Percentiles rank a stretch among this genome's conserved stretches.
phyloP scores from a whole-genome alignment of 2,888 invertebrate species.

The Bombyx huttoni region DNA sequence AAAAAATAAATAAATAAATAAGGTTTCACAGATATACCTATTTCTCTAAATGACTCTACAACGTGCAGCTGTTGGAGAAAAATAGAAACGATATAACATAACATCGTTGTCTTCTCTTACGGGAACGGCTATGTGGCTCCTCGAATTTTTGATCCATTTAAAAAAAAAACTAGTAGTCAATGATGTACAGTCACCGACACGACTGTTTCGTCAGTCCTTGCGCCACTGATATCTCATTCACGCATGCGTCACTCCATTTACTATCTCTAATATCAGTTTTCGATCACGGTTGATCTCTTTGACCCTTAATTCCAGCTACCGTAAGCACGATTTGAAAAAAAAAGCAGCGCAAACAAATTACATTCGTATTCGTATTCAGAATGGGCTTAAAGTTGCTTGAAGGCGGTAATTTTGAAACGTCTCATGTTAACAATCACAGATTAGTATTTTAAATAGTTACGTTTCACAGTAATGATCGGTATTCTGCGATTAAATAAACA shows the following conservation, averaged over 20 bases:
- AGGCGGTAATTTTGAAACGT: slow-evolving; percentile 41
- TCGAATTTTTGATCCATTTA: background rate
- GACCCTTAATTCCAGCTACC: slow-evolving; percentile 68
- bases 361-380: slow-evolving; percentile 12
- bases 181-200: slow-evolving; percentile 11
- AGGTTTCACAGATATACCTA: no score
- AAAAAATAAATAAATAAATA: no score
- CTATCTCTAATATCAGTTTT: slow-evolving; percentile 65
- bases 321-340: slow-evolving; percentile 53
- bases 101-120: no score
- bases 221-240: slow-evolving; percentile 62
- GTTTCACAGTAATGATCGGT: slow-evolving; percentile 27
- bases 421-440: slow-evolving; percentile 58
- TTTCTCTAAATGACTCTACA: no score
- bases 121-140: no score
- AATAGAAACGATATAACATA: no score
- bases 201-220: slow-evolving; percentile 29
- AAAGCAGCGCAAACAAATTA: slow-evolving; percentile 16
- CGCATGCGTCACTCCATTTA: slow-evolving; percentile 58
- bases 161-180: background rate
- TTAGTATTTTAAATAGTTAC: slow-evolving; percentile 52
- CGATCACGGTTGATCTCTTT: slow-evolving; percentile 63
- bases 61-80: no score
- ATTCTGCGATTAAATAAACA: slow-evolving; percentile 29
- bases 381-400: slow-evolving; percentile 16